Conservation (phyloP, 2,113 vertebrate genomes). For the Dasyornis broadbenti region DNA sequence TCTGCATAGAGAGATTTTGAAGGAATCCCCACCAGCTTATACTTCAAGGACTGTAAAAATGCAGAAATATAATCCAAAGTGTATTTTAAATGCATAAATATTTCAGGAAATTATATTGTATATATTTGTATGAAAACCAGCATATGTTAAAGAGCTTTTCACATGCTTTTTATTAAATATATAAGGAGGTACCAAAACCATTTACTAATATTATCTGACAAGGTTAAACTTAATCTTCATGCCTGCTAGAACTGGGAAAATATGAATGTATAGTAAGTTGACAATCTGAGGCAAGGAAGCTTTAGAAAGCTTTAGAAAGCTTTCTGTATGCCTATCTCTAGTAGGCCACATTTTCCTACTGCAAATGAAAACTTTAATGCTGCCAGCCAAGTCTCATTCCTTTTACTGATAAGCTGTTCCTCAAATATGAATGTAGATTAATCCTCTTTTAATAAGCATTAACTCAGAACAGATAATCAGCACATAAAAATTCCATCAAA, state of each 20-base stretch:
- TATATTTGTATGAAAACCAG: slow-evolving; percentile 9
- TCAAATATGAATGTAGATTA: slow-evolving; percentile 86
- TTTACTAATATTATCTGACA: slow-evolving; percentile 58
- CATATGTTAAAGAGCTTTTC: slow-evolving; percentile 36
- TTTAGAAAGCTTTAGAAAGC: slow-evolving; percentile 54
- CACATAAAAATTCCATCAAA: slow-evolving; percentile 84
- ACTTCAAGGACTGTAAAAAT: slow-evolving; percentile 32
- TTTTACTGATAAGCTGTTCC: slow-evolving; percentile 81
- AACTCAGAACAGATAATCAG: slow-evolving; percentile 80
- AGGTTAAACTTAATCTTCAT: slow-evolving; percentile 62
- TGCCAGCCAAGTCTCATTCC: slow-evolving; percentile 71
- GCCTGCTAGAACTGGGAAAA: slow-evolving; percentile 42
- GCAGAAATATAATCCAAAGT: slow-evolving; percentile 21
- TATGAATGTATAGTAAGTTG: slow-evolving; percentile 7
- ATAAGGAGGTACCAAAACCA: slow-evolving; percentile 24
- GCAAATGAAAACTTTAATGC: slow-evolving; percentile 82
- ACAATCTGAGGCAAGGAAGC: slow-evolving; percentile 65
- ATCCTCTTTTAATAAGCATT: slow-evolving; percentile 89
- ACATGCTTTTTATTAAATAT: slow-evolving; percentile 2
- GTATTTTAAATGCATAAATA: slow-evolving; percentile 38
- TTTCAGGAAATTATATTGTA: slow-evolving; percentile 41
- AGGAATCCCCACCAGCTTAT: slow-evolving; percentile 26
- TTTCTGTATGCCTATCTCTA: slow-evolving; percentile 79
- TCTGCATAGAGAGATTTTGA: slow-evolving; percentile 8
- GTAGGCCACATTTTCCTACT: slow-evolving; percentile 80